Percentiles rank a stretch among this genome's conserved stretches.
Evolutionary conservation across 2,888 invertebrate species (phyloP).

Genomic region (Chalcosyrphus nemorum): DNA sequence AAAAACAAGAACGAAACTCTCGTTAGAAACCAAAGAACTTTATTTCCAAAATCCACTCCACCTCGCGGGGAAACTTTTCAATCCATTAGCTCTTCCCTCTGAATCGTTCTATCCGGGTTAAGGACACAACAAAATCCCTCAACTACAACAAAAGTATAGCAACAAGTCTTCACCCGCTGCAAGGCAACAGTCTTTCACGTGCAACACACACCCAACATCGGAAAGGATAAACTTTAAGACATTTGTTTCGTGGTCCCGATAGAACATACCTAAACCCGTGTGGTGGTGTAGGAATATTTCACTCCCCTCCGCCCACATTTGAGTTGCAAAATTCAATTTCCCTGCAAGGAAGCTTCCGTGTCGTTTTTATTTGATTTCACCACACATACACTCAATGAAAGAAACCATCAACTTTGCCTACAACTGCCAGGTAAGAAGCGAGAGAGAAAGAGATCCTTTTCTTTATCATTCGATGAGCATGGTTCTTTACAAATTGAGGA

Average conservation of each 20-base stretch:
- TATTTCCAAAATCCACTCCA: background rate
- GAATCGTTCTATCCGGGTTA: background rate
- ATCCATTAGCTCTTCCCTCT: constrained; percentile 1
- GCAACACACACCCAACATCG: background rate
- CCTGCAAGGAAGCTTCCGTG: constrained; percentile 26
- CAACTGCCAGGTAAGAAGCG: constrained; percentile 24
- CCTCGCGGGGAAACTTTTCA: constrained; percentile 27
- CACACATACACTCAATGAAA: background rate
- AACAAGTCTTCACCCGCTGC: background rate
- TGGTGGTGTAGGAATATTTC: background rate
- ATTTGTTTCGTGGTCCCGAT: constrained; percentile 27
- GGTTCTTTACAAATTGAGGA: constrained; percentile 44
- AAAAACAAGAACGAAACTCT: background rate
- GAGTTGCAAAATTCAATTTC: constrained; percentile 56
- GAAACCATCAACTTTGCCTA: constrained; percentile 37
- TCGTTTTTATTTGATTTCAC: constrained; percentile 53
- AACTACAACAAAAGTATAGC: background rate
- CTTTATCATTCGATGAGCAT: constrained; percentile 36
- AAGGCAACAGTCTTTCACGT: constrained; percentile 6
- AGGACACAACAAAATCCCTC: background rate
- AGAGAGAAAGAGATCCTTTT: no score
- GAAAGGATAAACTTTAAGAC: constrained; percentile 16
- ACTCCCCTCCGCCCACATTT: background rate
- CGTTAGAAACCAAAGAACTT: background rate
- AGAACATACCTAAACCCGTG: constrained; percentile 15